Evolutionary conservation across 2,888 invertebrate genomes (phyloP).

Genomic region (Glyphotaelius pellucidus): DNA sequence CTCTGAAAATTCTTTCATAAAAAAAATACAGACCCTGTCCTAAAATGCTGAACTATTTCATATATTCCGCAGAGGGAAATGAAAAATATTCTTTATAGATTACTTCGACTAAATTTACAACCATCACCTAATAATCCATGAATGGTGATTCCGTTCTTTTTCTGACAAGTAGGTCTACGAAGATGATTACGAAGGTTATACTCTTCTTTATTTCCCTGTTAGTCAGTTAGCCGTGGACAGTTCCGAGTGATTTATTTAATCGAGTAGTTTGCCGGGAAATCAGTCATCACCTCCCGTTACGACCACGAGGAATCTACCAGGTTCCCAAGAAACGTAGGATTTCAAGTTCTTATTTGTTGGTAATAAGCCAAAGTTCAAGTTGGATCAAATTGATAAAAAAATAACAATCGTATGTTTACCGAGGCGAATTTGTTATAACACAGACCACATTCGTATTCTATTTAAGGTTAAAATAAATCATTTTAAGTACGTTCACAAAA

Average conservation of each 20-base stretch:
- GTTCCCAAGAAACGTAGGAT: background rate
- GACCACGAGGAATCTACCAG: constrained; percentile 19
- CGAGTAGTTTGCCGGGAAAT: constrained; percentile 46
- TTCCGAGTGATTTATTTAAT: background rate
- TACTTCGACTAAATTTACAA: background rate
- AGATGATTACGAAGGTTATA: background rate
- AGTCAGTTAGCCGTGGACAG: background rate
- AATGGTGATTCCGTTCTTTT: background rate
- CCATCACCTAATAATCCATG: background rate
- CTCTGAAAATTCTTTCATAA: no score
- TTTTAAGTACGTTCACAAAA: background rate
- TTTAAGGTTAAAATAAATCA: background rate
- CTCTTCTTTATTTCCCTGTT: background rate
- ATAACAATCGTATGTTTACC: background rate
- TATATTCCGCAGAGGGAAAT: background rate
- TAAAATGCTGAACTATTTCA: background rate
- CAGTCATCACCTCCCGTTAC: constrained; percentile 57
- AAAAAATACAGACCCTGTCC: background rate
- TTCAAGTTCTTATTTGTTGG: background rate
- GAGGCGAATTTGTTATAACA: background rate
- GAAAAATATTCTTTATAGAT: background rate
- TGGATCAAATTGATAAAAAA: background rate
- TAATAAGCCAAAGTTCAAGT: background rate
- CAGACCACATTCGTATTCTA: background rate
- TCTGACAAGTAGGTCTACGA: background rate